Evolutionary conservation across 2,888 invertebrate genomes (phyloP).

Genomic region (Phyllotreta cruciferae): DNA sequence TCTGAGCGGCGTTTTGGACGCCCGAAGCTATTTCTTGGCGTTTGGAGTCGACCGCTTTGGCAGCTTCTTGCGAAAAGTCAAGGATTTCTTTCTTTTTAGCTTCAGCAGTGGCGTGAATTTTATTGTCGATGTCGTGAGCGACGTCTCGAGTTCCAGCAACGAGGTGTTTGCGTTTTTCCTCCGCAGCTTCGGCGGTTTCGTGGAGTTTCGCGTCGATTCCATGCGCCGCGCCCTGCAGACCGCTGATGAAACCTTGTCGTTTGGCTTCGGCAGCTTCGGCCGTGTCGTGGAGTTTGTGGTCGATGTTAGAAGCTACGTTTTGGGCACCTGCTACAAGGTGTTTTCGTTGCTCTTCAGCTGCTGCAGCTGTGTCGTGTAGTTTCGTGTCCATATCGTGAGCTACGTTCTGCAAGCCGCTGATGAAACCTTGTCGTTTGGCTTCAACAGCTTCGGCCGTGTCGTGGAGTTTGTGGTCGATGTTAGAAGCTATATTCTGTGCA

Average conservation of each 20-base stretch:
- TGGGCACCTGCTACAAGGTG: conserved; percentile 39
- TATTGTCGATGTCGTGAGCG: conserved; percentile 30
- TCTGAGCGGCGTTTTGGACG: conserved; percentile 23
- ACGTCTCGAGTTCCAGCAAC: conserved; percentile 30
- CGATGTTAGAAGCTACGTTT: conserved; percentile 58
- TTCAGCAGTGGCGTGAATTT: conserved; percentile 29
- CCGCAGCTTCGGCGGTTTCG: neutral
- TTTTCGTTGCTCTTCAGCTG: conserved; percentile 22
- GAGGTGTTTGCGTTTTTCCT: conserved; percentile 26
- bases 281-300: conserved; percentile 65
- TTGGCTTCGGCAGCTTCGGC: conserved; percentile 37
- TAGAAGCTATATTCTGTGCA: conserved; percentile 43
- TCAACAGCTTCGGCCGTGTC: conserved; percentile 38
- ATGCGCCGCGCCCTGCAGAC: conserved; percentile 33
- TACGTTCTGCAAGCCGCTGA: conserved; percentile 24
- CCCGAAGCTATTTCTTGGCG: conserved; percentile 29
- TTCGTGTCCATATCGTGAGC: conserved; percentile 41
- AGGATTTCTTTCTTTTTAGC: conserved; percentile 29
- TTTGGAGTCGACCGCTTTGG: conserved; percentile 39
- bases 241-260: conserved; percentile 10
- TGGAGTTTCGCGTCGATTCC: conserved; percentile 40
- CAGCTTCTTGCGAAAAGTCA: conserved; percentile 32
- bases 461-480: conserved; percentile 69
- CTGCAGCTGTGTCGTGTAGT: conserved; percentile 20
- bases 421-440: conserved; percentile 23